These are phyloP conservation scores for Diarsia mendica DNA, from an alignment of 2,888 invertebrate genomes.

Conservation along the genomic window DNA sequence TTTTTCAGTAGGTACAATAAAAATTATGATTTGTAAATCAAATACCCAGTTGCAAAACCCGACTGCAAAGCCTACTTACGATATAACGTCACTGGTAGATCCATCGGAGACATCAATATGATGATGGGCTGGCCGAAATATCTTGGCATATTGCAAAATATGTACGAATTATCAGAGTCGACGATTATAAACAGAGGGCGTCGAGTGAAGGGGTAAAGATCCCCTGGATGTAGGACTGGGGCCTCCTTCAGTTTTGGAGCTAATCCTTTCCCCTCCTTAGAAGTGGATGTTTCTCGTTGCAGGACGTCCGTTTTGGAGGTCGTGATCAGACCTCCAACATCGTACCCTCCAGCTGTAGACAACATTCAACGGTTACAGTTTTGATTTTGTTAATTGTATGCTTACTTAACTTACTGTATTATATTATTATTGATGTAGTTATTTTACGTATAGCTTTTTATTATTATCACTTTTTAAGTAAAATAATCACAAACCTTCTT, in stretches of 20 bases:
- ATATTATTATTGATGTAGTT: background rate
- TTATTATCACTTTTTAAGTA: background rate
- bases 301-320: constrained; percentile 95
- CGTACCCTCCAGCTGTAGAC: constrained; percentile 94
- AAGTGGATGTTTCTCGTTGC: constrained; percentile 78
- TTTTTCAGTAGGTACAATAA: background rate
- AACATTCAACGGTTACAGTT: background rate
- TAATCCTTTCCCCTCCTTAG: constrained; percentile 67
- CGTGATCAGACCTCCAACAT: constrained; percentile 97
- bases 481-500: constrained; percentile 93
- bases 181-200: constrained; percentile 1
- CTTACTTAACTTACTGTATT: background rate
- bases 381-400: background rate
- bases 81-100: background rate
- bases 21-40: no score
- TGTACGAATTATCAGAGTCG: background rate
- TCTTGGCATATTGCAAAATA: background rate
- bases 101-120: constrained; percentile 1
- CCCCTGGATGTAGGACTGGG: background rate
- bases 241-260: constrained; percentile 3
- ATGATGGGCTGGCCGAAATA: background rate
- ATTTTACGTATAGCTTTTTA: background rate
- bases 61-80: constrained; percentile 8
- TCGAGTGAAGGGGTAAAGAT: constrained; percentile 4
- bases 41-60: background rate